Percentiles rank a stretch among this genome's conserved stretches.
Conservation (phyloP, 2,113 vertebrate species). For the Leptodactylus fuscus region DNA sequence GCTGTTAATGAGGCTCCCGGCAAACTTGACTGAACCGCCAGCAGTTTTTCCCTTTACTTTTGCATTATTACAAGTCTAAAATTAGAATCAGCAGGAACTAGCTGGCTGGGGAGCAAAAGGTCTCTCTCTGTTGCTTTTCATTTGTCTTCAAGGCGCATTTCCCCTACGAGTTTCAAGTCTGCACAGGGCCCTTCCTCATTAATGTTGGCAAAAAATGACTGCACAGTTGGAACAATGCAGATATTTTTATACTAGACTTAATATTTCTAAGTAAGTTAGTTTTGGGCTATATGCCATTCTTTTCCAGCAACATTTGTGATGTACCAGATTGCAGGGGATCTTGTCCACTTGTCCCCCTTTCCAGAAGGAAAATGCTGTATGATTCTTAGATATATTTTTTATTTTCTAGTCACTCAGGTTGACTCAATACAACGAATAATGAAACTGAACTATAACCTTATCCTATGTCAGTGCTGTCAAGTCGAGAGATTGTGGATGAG, state of each 20-base stretch:
- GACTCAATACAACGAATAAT: background rate
- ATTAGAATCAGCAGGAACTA: slow-evolving; percentile 49
- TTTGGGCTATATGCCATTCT: background rate
- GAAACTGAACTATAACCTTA: too few species aligned
- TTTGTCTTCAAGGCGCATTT: slow-evolving; percentile 49
- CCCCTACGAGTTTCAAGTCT: background rate
- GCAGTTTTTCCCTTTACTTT: slow-evolving; percentile 53
- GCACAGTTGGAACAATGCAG: background rate
- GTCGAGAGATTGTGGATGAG: too few species aligned
- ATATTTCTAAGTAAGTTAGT: background rate
- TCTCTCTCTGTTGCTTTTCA: slow-evolving; percentile 30
- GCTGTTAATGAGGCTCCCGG: slow-evolving; percentile 51
- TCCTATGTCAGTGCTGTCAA: too few species aligned
- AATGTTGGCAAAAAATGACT: slow-evolving; percentile 26
- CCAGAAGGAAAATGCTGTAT: background rate
- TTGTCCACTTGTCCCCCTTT: background rate
- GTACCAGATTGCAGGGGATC: background rate
- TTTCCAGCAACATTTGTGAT: background rate
- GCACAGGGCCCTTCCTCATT: slow-evolving; percentile 1
- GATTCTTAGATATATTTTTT: background rate
- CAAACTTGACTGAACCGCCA: slow-evolving; percentile 53
- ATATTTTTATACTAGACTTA: background rate
- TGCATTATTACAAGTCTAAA: slow-evolving; percentile 55
- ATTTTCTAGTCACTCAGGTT: background rate
- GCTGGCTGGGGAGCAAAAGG: slow-evolving; percentile 46